These are phyloP conservation scores for Hemithea aestivaria DNA, from an alignment of 2,888 invertebrate genomes.

Conservation along the genomic window DNA sequence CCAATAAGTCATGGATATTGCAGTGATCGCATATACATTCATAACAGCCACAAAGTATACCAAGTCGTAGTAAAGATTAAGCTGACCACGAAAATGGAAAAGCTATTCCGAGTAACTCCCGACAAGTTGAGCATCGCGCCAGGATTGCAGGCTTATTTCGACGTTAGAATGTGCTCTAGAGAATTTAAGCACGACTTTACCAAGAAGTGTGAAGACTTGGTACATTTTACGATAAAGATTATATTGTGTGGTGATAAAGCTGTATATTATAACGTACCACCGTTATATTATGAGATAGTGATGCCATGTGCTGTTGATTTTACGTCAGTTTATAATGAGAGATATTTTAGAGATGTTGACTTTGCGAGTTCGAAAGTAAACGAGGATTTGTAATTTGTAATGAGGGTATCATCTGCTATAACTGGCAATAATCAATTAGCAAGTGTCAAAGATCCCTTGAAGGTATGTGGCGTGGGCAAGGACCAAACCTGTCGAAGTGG, in stretches of 20 bases:
- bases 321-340: conserved; percentile 40
- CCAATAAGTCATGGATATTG: conserved; percentile 48
- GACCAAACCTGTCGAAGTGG: conserved; percentile 59
- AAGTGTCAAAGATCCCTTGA: conserved; percentile 20
- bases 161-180: conserved; percentile 46
- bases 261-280: conserved; percentile 50
- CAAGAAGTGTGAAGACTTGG: conserved; percentile 38
- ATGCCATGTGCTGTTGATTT: conserved; percentile 50
- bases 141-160: conserved; percentile 34
- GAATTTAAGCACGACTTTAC: conserved; percentile 18
- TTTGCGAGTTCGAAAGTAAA: too few relatives aligned
- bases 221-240: conserved; percentile 60
- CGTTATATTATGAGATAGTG: conserved; percentile 59
- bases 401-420: not conserved
- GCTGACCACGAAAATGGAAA: conserved; percentile 52
- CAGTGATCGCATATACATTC: conserved; percentile 44
- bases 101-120: conserved; percentile 50
- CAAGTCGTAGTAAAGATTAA: conserved; percentile 49
- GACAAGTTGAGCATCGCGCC: conserved; percentile 41
- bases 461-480: conserved; percentile 48
- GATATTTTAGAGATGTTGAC: conserved; percentile 32
- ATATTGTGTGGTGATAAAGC: conserved; percentile 40
- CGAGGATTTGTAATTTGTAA: too few relatives aligned
- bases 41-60: conserved; percentile 47
- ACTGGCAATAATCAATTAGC: conserved; percentile 7